These are phyloP conservation scores for Mycteria americana DNA, from an alignment of 2,797 vertebrate genomes.

Conservation along the genomic window DNA sequence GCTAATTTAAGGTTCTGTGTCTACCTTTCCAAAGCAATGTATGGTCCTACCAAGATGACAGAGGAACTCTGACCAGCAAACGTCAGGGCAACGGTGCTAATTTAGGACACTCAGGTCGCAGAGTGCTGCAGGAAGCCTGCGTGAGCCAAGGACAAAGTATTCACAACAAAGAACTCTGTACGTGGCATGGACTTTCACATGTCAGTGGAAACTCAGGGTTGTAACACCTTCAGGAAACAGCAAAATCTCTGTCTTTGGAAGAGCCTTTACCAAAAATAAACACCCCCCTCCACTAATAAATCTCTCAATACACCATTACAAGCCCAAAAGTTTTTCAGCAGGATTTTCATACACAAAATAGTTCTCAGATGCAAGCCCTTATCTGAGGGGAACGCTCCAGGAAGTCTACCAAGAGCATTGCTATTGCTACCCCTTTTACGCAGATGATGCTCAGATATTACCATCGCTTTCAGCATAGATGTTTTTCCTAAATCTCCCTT, in stretches of 20 bases:
- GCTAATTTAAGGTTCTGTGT: background rate
- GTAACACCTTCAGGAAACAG: background rate
- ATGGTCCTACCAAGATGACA: background rate
- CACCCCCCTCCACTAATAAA: too few species aligned
- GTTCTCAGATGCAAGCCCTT: background rate
- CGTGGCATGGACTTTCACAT: fast-evolving
- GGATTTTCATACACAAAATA: background rate
- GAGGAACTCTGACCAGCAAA: background rate
- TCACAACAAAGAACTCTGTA: background rate
- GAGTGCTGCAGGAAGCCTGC: background rate
- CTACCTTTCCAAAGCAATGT: background rate
- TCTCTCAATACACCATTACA: background rate
- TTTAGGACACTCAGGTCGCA: background rate
- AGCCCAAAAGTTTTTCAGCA: background rate
- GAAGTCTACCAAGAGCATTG: background rate
- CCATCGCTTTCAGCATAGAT: fast-evolving
- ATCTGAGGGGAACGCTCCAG: fast-evolving
- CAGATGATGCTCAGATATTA: background rate
- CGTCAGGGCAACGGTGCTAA: fast-evolving
- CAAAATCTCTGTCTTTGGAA: background rate
- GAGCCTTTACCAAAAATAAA: background rate
- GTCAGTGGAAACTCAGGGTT: background rate
- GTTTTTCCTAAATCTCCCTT: background rate
- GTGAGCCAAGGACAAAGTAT: background rate
- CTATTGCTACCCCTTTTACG: background rate